Percentiles rank a stretch among this genome's conserved stretches.
phyloP scores from a whole-genome alignment of 35 echinoderm and acorn worm species.

The Nesometra sesokonis region DNA sequence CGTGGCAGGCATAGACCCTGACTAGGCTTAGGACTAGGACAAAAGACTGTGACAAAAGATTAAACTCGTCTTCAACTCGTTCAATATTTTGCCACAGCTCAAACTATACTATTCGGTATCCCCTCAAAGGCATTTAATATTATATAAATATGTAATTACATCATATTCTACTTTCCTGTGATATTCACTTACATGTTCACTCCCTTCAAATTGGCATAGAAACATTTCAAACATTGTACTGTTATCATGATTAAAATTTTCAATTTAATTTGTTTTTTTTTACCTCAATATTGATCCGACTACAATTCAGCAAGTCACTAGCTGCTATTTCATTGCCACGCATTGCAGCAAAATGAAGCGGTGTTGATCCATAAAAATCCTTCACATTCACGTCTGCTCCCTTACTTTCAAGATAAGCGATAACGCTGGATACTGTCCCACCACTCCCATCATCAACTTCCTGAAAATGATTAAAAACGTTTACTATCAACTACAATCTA shows the following conservation, averaged over 20 bases:
- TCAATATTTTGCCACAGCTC: too few relatives aligned
- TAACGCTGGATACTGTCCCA: slow-evolving; percentile 25
- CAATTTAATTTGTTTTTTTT: background rate
- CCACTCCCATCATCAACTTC: background rate
- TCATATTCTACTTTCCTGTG: background rate
- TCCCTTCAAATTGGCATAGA: too few relatives aligned
- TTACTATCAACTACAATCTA: too few relatives aligned
- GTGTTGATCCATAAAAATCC: slow-evolving; percentile 82
- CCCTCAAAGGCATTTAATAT: too few relatives aligned
- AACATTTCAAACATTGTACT: too few relatives aligned
- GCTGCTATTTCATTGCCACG: slow-evolving; percentile 86
- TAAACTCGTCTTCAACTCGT: too few relatives aligned
- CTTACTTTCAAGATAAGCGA: slow-evolving; percentile 47
- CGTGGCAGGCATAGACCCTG: too few relatives aligned
- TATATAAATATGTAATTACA: background rate
- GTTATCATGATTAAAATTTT: too few relatives aligned
- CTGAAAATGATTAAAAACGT: background rate
- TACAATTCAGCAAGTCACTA: slow-evolving; percentile 37
- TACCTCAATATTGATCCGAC: slow-evolving; percentile 58
- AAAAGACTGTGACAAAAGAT: too few relatives aligned
- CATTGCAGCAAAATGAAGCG: slow-evolving; percentile 83
- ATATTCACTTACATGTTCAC: too few relatives aligned
- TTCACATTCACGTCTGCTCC: slow-evolving; percentile 63
- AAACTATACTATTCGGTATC: too few relatives aligned
- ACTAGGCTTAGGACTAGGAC: too few relatives aligned